Conservation (phyloP, 2,113 vertebrate species). For the Felis chaus region DNA sequence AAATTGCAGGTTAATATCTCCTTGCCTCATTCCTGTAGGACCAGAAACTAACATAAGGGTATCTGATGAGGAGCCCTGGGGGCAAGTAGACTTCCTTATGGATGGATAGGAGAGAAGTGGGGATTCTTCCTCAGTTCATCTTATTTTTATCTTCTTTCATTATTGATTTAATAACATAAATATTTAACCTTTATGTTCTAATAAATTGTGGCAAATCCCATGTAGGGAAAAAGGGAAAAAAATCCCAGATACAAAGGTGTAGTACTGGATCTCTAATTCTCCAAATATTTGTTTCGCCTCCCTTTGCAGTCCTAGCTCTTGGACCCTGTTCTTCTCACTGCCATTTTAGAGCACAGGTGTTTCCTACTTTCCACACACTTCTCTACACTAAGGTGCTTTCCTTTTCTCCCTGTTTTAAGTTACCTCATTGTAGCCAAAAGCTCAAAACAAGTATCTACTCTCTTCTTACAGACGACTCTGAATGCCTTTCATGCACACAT, state of each 20-base stretch:
- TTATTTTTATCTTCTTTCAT: slow-evolving; percentile 4
- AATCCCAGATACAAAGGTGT: neutral
- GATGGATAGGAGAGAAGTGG: neutral
- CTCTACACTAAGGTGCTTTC: neutral
- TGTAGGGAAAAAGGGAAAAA: neutral
- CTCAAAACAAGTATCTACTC: neutral
- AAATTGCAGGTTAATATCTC: neutral
- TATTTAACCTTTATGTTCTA: slow-evolving; percentile 17
- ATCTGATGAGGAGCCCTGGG: neutral
- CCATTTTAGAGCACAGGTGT: neutral
- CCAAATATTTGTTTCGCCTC: neutral
- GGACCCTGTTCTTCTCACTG: neutral
- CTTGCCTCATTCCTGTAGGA: neutral
- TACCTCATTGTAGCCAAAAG: neutral
- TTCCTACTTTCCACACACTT: neutral
- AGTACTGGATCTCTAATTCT: neutral
- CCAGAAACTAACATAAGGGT: neutral
- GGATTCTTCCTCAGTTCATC: neutral
- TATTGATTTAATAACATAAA: neutral
- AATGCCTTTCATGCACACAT: neutral
- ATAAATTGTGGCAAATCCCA: neutral
- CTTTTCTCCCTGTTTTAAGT: neutral
- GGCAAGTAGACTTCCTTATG: neutral
- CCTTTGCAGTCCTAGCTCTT: neutral
- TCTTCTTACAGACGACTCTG: neutral